Base-by-base conservation (phyloP, 2,113 vertebrate genomes). In the Aix galericulata region DNA sequence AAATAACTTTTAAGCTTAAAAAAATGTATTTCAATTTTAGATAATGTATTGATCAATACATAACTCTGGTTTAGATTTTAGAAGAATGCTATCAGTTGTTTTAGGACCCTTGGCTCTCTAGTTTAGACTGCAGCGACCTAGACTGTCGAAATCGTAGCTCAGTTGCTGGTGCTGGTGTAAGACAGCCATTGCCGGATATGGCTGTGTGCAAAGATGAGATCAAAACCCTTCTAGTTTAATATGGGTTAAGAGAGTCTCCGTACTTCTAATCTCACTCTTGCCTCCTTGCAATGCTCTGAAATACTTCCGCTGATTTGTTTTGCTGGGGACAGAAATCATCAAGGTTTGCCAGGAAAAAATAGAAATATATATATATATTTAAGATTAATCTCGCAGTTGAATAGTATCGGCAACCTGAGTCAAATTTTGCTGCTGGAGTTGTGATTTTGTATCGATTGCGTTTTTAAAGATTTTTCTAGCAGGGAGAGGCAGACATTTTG, bases 381-480 rank as follows among this genome's bases (percentile, higher is more conserved):
- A 94, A 86, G 71, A 87, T 82, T 86, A 91, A 95, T 94, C 88
- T 91, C 95, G 52, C 55, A 40, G 58, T 52, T 73, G 74, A 90
- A 82, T 9, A 69, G 66, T 82, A 86, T 0, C 79, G 90, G 80
- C 92, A 95, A 64, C 67, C 53, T 3, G 40, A 88, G 86, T 79
- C 88, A 92, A 89, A 84, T n/a, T 66, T 69, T 75, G 50, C 83
- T 89, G 69, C 80, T 63, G 62, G 83, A 91, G 62, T 73, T 79
- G 50, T 75, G 95, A 60, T 74, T 95, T 92, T 59, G 16, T 91
- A 91, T 92, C 88, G 96, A 94, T 73, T 91, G 69, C 42, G 63
- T 91, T 89, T 86, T 66, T 38, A 93, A 95, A 94, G 93, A 94
- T 93, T 93, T 88, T 84, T 82, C 83, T 92, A 94, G 82, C 85